phyloP scores from a whole-genome alignment of 2,113 vertebrate species.

The Ovibos moschatus region DNA sequence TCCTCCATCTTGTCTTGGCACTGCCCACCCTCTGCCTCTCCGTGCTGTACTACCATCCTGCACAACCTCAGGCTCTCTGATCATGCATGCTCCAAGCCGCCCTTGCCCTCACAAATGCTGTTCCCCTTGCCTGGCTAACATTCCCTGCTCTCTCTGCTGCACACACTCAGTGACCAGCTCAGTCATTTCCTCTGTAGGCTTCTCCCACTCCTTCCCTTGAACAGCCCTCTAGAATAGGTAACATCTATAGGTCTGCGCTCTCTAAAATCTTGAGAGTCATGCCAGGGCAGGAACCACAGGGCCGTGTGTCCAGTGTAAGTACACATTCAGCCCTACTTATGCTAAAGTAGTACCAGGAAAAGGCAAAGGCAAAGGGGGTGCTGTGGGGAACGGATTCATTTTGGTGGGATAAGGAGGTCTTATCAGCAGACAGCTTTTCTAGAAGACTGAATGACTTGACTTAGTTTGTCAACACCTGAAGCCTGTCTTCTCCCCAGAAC shows the following conservation, averaged over 20 bases:
- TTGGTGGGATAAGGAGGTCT: not conserved
- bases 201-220: not conserved
- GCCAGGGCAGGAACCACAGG: not conserved
- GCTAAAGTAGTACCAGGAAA: not conserved
- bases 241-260: not conserved
- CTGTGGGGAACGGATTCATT: not conserved
- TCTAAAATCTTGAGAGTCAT: not conserved
- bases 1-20: fast-evolving
- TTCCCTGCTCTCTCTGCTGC: not conserved
- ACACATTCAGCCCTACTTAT: not conserved
- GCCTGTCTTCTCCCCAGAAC: not conserved
- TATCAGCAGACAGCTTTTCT: not conserved
- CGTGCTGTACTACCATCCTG: not conserved
- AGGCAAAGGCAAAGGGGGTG: not conserved
- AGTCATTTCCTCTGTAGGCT: not conserved
- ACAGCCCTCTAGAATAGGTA: not conserved
- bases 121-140: not conserved
- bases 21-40: not conserved
- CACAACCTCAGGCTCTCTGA: not conserved
- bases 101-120: not conserved
- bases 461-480: not conserved
- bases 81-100: not conserved
- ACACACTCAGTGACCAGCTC: not conserved
- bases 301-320: not conserved
- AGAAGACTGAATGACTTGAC: not conserved